phyloP scores from a whole-genome alignment of 2,113 vertebrate genomes.

The Notiomystis cincta region DNA sequence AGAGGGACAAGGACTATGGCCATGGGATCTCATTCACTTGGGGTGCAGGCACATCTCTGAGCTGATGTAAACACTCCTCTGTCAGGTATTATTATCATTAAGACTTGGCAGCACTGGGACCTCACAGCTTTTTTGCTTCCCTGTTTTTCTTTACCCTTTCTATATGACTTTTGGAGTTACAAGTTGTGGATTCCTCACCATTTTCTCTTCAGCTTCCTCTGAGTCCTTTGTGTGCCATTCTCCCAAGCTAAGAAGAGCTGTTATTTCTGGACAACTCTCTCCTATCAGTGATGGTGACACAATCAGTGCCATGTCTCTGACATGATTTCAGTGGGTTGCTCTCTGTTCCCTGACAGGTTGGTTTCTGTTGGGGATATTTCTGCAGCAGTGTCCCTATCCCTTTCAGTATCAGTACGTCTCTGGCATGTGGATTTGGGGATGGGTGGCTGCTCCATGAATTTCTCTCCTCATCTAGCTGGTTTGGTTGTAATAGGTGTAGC shows the following conservation, averaged over 20 bases:
- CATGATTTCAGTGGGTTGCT: not conserved
- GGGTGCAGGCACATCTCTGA: not conserved
- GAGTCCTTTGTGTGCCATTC: not conserved
- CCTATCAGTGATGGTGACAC: not conserved
- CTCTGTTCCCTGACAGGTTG: not conserved
- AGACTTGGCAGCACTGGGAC: not conserved
- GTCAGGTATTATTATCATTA: not conserved
- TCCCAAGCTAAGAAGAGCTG: not conserved
- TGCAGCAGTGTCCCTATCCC: not conserved
- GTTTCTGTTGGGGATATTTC: not conserved
- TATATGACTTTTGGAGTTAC: not conserved
- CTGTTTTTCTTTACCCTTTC: not conserved
- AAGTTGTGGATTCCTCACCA: not conserved
- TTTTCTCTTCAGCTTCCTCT: not conserved
- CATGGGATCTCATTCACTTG: not conserved
- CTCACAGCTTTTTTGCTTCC: not conserved
- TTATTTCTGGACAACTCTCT: not conserved
- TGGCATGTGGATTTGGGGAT: not conserved
- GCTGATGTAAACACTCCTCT: not conserved
- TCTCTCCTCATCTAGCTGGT: not conserved
- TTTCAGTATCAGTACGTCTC: not conserved
- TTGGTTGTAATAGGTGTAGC: not conserved
- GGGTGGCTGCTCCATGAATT: not conserved
- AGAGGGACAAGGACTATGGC: not conserved
- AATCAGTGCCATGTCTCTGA: not conserved